Evolutionary conservation across 1,140 invertebrate genomes (phyloP).

Genomic region (Capitella teleta): DNA sequence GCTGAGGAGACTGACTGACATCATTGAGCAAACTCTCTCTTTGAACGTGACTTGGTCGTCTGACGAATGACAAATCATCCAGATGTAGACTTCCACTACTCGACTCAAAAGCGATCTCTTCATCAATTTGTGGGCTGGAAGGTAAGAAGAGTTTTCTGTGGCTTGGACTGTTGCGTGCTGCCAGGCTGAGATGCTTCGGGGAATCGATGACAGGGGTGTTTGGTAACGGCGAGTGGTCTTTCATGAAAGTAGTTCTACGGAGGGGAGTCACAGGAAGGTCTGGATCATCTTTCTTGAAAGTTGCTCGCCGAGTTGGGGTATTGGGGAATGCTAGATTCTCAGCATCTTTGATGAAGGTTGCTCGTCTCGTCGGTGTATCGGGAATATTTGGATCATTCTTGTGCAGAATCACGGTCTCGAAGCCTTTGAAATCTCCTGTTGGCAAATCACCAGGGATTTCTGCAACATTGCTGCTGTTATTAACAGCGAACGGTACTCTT

Average conservation of each 20-base stretch:
- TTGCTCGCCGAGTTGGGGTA: neutral
- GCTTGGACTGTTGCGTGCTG: neutral
- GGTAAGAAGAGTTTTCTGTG: too few relatives aligned
- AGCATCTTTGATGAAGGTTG: slow-evolving; percentile 1
- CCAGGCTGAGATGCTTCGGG: neutral
- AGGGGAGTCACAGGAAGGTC: neutral
- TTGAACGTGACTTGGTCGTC: too few relatives aligned
- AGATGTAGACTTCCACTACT: too few relatives aligned
- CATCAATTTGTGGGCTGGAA: too few relatives aligned
- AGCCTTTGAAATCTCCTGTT: too few relatives aligned
- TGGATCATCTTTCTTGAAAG: slow-evolving; percentile 5
- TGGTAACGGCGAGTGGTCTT: neutral
- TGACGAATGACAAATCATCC: too few relatives aligned
- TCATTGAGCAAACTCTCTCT: too few relatives aligned
- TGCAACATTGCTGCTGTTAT: too few relatives aligned
- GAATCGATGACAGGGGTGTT: neutral
- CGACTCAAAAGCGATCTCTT: too few relatives aligned
- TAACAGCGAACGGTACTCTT: neutral
- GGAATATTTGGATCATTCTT: neutral
- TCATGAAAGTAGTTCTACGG: slow-evolving; percentile 1
- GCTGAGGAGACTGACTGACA: too few relatives aligned
- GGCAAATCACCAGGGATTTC: too few relatives aligned
- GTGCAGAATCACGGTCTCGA: too few relatives aligned
- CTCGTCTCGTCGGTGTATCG: neutral
- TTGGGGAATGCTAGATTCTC: slow-evolving; percentile 1